Conservation (phyloP, 2,888 invertebrate genomes). For the Microdon myrmicae region DNA sequence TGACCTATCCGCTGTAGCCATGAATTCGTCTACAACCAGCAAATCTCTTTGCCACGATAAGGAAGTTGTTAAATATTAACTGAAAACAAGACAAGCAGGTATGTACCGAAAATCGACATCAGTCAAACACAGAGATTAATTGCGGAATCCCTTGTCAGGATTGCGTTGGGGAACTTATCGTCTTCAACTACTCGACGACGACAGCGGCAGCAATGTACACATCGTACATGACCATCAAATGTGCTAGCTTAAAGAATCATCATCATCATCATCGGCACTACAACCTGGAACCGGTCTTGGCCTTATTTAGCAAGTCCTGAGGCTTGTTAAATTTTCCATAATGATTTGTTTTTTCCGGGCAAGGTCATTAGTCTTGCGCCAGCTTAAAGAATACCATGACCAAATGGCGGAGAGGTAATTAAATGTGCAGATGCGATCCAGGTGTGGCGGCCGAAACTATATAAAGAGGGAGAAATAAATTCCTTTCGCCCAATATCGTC, state of each 20-base stretch:
- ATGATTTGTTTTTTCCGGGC: no score
- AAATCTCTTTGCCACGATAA: constrained; percentile 4
- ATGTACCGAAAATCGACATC: constrained; percentile 31
- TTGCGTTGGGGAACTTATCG: constrained; percentile 29
- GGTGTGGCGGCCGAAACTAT: constrained; percentile 34
- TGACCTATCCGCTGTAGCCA: constrained; percentile 10
- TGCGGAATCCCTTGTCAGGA: constrained; percentile 39
- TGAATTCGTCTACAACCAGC: neutral
- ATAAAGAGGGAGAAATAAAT: constrained; percentile 5
- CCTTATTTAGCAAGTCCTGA: no score
- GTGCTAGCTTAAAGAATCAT: constrained; percentile 26
- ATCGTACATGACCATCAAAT: constrained; percentile 16
- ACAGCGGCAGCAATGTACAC: neutral
- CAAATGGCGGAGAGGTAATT: constrained; percentile 36
- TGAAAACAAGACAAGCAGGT: constrained; percentile 35
- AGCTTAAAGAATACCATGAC: constrained; percentile 38
- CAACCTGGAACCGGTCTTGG: no score
- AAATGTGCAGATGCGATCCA: constrained; percentile 49
- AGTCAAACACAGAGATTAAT: constrained; percentile 44
- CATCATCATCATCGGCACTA: no score
- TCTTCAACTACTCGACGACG: constrained; percentile 11
- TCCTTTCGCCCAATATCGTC: constrained; percentile 29
- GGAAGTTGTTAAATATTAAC: constrained; percentile 43
- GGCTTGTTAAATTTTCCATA: no score
- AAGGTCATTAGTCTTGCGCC: no score